Evolutionary conservation across 2,888 invertebrate genomes (phyloP), one percentile per base, ranked within the genome.

Genomic region (Mayetiola destructor): DNA sequence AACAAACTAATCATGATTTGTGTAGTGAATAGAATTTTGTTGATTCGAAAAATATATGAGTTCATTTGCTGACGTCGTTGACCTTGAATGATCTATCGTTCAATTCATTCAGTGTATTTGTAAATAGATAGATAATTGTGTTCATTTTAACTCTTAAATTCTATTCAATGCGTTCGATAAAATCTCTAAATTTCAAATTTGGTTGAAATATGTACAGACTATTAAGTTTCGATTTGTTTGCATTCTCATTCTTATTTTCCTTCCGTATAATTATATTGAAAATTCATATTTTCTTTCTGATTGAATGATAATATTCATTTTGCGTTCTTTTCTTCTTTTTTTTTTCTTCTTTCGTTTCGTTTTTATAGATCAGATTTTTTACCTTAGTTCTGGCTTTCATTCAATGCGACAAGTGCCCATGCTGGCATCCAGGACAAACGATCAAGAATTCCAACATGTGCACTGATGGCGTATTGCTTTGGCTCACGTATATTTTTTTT

Each of bases 41-140:
- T 48, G 48, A 48, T 27, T 48, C 48, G 48, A 48, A 48, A 48
- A 48, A 48, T 48, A 48, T 48, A 48, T 48, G n/a, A 23, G 14
- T 42, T 9, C n/a, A 16, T 27, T 48, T 23, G 18, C 8, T 27
- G 27, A 6, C 23, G 23, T 39, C 3, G 6, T 32, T 32, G 6
- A 9, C 12, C 12, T 32, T 12, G 6, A 32, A 32, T 32, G 32
- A 32, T 32, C 32, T 32, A 12, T 32, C 32, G 6, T n/a, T n/a
- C n/a, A n/a, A n/a, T n/a, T n/a, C 32, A 9, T 12, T 32, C 39
- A 23, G 21, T 48, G 23, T 48, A 23, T 27, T n/a, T 37, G 12
- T 16, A 14, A 37, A 37, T 37, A 16, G n/a, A n/a, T n/a, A n/a
- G n/a, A n/a, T n/a, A n/a, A n/a, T n/a, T n/a, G n/a, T n/a, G n/a